Evolutionary conservation across 2,888 invertebrate genomes (phyloP).

Genomic region (Adela reaumurella): DNA sequence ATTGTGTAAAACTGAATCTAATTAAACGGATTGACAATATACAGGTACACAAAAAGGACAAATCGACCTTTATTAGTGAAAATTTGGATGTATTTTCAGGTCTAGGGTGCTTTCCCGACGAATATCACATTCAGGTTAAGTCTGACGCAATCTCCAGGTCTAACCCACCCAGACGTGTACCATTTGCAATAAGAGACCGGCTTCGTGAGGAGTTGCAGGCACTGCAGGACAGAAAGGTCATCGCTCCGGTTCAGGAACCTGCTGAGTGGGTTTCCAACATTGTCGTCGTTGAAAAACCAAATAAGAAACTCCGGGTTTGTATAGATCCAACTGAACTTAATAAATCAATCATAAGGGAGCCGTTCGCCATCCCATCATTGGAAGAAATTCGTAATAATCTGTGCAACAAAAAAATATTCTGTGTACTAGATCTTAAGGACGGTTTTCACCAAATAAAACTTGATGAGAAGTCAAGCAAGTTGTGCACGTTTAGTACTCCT

Average conservation of each 20-base stretch:
- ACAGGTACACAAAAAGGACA: too few relatives aligned
- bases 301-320: constrained; percentile 9
- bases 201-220: not conserved
- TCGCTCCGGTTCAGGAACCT: not conserved
- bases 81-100: not conserved
- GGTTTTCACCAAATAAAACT: constrained; percentile 14
- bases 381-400: constrained; percentile 14
- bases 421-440: constrained; percentile 13
- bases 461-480: constrained; percentile 8
- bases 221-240: not conserved
- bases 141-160: not conserved
- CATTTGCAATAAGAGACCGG: not conserved
- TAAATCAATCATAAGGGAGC: constrained; percentile 6
- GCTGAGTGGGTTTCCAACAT: constrained; percentile 4
- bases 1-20: too few relatives aligned
- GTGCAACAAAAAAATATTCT: constrained; percentile 11
- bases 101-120: not conserved
- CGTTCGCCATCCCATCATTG: constrained; percentile 9
- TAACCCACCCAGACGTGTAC: not conserved
- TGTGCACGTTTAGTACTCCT: constrained; percentile 13
- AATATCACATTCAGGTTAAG: not conserved
- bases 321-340: constrained; percentile 11
- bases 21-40: not conserved
- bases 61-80: not conserved
- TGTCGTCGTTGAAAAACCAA: constrained; percentile 4